phyloP scores from a whole-genome alignment of 2,888 invertebrate species.

The Cantharis rufa region DNA sequence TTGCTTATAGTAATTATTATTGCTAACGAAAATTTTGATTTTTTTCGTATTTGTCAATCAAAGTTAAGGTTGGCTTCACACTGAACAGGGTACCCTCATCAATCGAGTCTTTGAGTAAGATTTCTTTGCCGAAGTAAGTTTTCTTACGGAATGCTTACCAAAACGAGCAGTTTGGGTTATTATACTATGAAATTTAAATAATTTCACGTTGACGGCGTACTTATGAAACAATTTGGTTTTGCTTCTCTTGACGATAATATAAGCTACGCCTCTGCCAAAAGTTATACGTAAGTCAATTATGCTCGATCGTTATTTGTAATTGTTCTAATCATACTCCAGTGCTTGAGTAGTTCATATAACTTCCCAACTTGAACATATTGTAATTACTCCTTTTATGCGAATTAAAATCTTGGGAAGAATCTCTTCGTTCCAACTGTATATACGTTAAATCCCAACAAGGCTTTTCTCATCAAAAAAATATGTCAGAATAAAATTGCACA shows the following conservation, averaged over 20 bases:
- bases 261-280: neutral
- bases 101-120: neutral
- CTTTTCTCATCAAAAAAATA: neutral
- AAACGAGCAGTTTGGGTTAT: neutral
- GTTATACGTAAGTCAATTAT: slow-evolving; percentile 6
- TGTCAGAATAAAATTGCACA: neutral
- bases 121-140: neutral
- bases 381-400: slow-evolving; percentile 11
- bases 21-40: neutral
- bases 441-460: neutral
- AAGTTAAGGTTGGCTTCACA: neutral
- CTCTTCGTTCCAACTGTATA: neutral
- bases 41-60: neutral
- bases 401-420: neutral
- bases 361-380: slow-evolving; percentile 15
- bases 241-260: slow-evolving; percentile 1
- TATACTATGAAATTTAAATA: neutral
- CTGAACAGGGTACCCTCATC: neutral
- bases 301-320: slow-evolving; percentile 10
- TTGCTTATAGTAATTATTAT: neutral
- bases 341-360: slow-evolving; percentile 13
- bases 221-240: neutral
- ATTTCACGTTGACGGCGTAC: neutral
- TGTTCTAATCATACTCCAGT: slow-evolving; percentile 14
- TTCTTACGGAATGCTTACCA: neutral